phyloP scores from a whole-genome alignment of 2,888 invertebrate species.

The Drosophila tripunctata region DNA sequence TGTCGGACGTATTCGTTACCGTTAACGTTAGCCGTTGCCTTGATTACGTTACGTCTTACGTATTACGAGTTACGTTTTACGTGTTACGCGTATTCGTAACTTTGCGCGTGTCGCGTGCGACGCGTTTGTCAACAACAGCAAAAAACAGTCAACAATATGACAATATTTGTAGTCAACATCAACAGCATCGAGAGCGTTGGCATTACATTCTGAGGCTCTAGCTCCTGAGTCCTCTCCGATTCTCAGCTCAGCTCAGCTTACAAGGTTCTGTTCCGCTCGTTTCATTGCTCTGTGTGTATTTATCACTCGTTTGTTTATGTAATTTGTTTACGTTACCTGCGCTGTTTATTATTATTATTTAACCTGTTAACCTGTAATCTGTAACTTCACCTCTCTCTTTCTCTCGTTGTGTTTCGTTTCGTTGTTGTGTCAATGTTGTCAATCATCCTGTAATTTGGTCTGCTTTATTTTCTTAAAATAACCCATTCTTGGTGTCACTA shows the following conservation, averaged over 20 bases:
- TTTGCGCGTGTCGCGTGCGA: conserved; percentile 18
- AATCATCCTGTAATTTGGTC: conserved; percentile 61
- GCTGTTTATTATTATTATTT: conserved; percentile 41
- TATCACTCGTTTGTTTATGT: conserved; percentile 67
- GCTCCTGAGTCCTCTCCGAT: conserved; percentile 9
- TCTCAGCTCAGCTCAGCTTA: background rate
- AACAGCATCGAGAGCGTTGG: conserved; percentile 35
- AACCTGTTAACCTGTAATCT: no score
- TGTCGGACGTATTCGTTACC: conserved; percentile 64
- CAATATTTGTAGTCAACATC: conserved; percentile 70
- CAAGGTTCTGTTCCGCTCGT: conserved; percentile 57
- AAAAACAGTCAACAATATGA: conserved; percentile 42
- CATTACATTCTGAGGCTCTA: conserved; percentile 4
- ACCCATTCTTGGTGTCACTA: conserved; percentile 26
- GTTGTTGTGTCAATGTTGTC: conserved; percentile 62
- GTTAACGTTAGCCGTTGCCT: conserved; percentile 17
- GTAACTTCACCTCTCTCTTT: conserved; percentile 27
- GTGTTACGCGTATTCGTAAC: no score
- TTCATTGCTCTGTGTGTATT: conserved; percentile 5
- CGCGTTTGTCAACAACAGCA: conserved; percentile 12
- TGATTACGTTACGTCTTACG: conserved; percentile 68
- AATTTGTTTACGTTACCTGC: conserved; percentile 68
- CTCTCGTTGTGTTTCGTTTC: conserved; percentile 36
- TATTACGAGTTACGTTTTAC: conserved; percentile 28
- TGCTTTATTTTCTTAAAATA: conserved; percentile 34